Percentiles rank a stretch among this genome's conserved stretches.
These are phyloP conservation scores for Meandrina meandrites DNA, from an alignment of 92 coral and sea anemone genomes.

Conservation along the genomic window DNA sequence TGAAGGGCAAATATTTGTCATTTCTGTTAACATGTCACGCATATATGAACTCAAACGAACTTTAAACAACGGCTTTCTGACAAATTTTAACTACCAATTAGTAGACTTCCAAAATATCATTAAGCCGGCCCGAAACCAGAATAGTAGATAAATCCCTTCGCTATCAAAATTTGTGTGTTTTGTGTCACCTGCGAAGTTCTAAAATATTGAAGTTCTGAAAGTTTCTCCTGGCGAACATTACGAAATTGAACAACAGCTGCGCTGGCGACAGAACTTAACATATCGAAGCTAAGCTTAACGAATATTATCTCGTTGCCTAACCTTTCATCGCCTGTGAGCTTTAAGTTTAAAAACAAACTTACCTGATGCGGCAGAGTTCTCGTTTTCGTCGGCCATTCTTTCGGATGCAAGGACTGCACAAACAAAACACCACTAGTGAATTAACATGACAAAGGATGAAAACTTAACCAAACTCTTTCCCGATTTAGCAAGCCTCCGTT, in stretches of 20 bases:
- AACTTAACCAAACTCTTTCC: background rate
- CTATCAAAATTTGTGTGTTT: background rate
- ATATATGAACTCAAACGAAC: background rate
- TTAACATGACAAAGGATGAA: conserved; percentile 1
- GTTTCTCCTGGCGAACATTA: background rate
- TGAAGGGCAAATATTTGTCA: background rate
- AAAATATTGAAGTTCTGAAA: background rate
- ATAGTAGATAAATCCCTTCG: background rate
- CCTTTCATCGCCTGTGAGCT: background rate
- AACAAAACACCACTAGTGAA: background rate
- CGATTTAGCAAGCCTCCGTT: background rate
- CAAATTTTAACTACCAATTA: background rate
- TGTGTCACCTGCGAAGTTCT: too few species aligned
- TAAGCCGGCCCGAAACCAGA: background rate
- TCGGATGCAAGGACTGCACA: background rate
- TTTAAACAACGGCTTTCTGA: too few species aligned
- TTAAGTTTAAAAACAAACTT: background rate
- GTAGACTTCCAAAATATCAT: background rate
- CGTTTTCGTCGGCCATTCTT: conserved; percentile 51
- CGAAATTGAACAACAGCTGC: background rate
- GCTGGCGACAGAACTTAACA: background rate
- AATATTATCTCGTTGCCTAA: background rate
- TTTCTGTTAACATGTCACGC: background rate
- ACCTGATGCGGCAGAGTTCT: conserved; percentile 38
- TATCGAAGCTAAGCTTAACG: background rate